A percentile compares a stretch with the other conserved stretches of the same genome.
Conservation (phyloP, 2,113 vertebrate species). For the Corvus hawaiiensis region DNA sequence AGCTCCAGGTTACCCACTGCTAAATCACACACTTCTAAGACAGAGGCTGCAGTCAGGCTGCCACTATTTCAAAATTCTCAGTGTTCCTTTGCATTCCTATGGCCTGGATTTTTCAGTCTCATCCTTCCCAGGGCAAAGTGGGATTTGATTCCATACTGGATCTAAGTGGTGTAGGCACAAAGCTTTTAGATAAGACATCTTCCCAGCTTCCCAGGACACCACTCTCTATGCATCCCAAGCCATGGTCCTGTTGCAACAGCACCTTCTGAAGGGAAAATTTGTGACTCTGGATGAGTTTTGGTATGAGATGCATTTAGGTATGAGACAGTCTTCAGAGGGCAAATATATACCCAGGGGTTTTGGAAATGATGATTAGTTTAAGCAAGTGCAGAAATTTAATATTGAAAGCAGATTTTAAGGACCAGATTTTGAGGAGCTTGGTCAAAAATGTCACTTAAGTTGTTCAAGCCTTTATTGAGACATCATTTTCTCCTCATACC, state of each 20-base stretch:
- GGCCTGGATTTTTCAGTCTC: neutral
- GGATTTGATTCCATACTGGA: neutral
- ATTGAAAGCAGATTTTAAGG: neutral
- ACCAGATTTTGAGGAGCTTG: neutral
- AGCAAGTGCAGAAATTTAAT: neutral
- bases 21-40: neutral
- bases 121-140: neutral
- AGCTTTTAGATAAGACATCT: neutral
- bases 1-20: neutral
- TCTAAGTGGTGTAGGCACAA: neutral
- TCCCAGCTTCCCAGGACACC: neutral
- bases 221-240: neutral
- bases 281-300: neutral
- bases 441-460: neutral
- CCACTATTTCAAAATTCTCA: neutral
- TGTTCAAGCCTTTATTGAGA: neutral
- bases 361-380: neutral
- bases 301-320: neutral
- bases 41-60: neutral
- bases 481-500: neutral
- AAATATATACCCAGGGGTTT: neutral
- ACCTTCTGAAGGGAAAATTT: neutral
- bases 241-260: neutral
- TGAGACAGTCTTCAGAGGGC: neutral
- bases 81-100: neutral